Conservation (phyloP, 2,888 invertebrate species). For the Agapostemon virescens region DNA sequence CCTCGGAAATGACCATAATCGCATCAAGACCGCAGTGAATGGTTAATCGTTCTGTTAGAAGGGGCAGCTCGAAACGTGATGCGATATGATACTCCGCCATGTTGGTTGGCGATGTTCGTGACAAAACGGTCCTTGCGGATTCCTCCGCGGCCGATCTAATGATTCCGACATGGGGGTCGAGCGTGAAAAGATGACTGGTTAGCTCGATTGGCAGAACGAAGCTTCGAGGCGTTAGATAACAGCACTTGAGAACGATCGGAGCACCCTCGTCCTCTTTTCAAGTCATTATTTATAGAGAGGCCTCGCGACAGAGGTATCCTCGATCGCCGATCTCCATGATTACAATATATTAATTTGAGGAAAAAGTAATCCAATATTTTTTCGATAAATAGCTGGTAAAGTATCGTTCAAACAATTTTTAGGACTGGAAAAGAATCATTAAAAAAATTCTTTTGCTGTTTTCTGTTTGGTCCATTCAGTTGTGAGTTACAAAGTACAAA, state of each 20-base stretch:
- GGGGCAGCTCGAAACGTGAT: slow-evolving; percentile 9
- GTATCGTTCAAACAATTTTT: no score
- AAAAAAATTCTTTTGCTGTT: no score
- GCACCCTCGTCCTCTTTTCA: slow-evolving; percentile 47
- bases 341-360: background rate
- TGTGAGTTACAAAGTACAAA: no score
- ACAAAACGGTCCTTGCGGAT: background rate
- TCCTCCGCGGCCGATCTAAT: background rate
- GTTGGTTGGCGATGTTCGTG: slow-evolving; percentile 5
- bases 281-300: slow-evolving; percentile 41
- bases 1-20: slow-evolving; percentile 2
- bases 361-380: no score
- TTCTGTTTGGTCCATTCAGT: no score
- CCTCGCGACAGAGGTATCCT: background rate
- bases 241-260: slow-evolving; percentile 38
- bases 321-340: background rate
- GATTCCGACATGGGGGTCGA: background rate
- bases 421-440: no score
- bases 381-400: no score
- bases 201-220: slow-evolving; percentile 34
- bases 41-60: slow-evolving; percentile 11
- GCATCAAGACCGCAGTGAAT: background rate
- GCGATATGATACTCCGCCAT: background rate
- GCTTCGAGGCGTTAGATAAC: slow-evolving; percentile 41
- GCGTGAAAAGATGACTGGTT: slow-evolving; percentile 27